phyloP scores from a whole-genome alignment of 2,888 invertebrate species.

The Zeuzera pyrina region DNA sequence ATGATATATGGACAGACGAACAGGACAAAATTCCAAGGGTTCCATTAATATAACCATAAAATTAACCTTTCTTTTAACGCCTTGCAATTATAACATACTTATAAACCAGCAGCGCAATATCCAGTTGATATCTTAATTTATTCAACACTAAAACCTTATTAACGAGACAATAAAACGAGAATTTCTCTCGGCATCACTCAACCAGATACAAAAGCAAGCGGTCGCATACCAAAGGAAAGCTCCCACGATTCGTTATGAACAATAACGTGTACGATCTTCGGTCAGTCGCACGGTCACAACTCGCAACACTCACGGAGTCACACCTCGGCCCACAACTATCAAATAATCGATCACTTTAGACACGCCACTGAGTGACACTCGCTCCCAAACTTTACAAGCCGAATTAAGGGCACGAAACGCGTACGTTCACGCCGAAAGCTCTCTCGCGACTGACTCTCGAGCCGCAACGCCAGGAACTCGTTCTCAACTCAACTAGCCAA shows the following conservation, averaged over 20 bases:
- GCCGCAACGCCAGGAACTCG: constrained; percentile 21
- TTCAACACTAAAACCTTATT: constrained; percentile 6
- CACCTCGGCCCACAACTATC: constrained; percentile 15
- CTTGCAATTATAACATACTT: too few relatives aligned
- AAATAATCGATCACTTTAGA: constrained; percentile 1
- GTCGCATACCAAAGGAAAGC: constrained; percentile 44
- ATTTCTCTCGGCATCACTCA: constrained; percentile 25
- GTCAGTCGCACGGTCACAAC: constrained; percentile 26
- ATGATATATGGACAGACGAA: too few relatives aligned
- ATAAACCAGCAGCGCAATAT: too few relatives aligned
- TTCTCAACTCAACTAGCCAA: constrained; percentile 27
- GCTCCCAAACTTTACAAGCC: constrained; percentile 8
- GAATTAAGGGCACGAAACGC: constrained; percentile 10
- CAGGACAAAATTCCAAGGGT: too few relatives aligned
- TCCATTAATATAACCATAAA: too few relatives aligned
- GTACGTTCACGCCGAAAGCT: constrained; percentile 24
- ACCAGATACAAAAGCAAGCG: constrained; percentile 24
- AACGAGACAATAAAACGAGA: constrained; percentile 22
- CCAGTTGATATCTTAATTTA: too few relatives aligned
- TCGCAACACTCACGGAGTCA: constrained; percentile 22
- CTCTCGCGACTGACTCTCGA: constrained; percentile 27
- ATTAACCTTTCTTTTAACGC: too few relatives aligned
- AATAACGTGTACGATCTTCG: constrained; percentile 24
- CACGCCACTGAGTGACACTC: neutral
- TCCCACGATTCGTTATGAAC: constrained; percentile 39